phyloP scores from a whole-genome alignment of 2,888 invertebrate genomes.

The Danaus chrysippus region DNA sequence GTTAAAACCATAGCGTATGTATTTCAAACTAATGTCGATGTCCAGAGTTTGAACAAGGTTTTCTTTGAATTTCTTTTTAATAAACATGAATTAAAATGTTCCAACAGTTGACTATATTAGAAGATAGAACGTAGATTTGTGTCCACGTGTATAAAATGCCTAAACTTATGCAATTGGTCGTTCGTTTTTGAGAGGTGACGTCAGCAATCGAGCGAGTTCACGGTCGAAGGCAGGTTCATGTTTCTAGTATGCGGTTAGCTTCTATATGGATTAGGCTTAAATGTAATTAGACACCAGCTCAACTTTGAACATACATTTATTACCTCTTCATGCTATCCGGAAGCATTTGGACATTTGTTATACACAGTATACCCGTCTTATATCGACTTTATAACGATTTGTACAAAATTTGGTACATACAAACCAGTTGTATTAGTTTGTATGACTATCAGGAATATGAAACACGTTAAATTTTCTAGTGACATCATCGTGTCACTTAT shows the following conservation, averaged over 20 bases:
- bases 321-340: too few relatives aligned
- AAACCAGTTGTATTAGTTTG: too few relatives aligned
- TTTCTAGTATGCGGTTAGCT: conserved; percentile 34
- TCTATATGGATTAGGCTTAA: conserved; percentile 19
- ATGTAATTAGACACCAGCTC: background rate
- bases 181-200: conserved; percentile 56
- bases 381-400: too few relatives aligned
- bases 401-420: too few relatives aligned
- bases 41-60: too few relatives aligned
- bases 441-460: too few relatives aligned
- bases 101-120: conserved; percentile 9
- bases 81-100: background rate
- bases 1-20: too few relatives aligned
- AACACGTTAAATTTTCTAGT: background rate
- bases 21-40: too few relatives aligned
- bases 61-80: too few relatives aligned
- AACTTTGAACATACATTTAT: background rate
- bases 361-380: too few relatives aligned
- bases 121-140: conserved; percentile 4
- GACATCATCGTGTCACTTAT: background rate
- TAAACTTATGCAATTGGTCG: conserved; percentile 70
- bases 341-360: too few relatives aligned
- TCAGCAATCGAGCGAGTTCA: conserved; percentile 55
- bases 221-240: conserved; percentile 62
- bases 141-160: conserved; percentile 28